Base-by-base conservation (phyloP, 2,113 vertebrate genomes). In the Hylia prasina region DNA sequence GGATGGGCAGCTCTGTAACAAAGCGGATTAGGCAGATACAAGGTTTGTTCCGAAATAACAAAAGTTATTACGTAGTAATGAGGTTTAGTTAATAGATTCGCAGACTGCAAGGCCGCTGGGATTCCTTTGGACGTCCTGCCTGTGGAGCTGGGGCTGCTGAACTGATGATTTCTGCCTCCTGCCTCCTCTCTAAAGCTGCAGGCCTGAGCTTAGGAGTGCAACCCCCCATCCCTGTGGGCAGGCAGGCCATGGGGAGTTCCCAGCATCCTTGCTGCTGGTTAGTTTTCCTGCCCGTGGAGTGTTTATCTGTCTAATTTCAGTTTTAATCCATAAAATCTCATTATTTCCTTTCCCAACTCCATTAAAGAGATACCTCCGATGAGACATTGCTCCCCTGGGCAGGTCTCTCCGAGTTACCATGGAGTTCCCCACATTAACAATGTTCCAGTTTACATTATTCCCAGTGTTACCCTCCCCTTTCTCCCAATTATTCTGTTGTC, bases 41-140 rank as follows among this genome's bases (percentile, higher is more conserved):
- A 93, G 94, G 94, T 96, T 96, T 95, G 82, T 45, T 96, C 85
- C 22, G 24, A 92, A 93, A 96, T 93, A 96, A 96, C 96, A 95
- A 25, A 96, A 93, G 96, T 96, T 97, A 83, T 93, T 96, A 78
- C 68, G 18, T 89, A 84, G 94, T 92, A 96, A 97, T 94, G 96
- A 94, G 92, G 92, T 93, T 96, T 71, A 68, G 82, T 89, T 70
- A 89, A 95, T 94, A 81, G 92, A 96, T 78, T 86, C 24, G 4
- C 45, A 28, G 90, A 15, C 93, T 92, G 25, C 1, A 24, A n/a
- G 93, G 47, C 79, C 64, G 1, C 56, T 91, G 85, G 85, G 92
- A 95, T 80, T 73, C 82, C 80, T 80, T 18, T 93, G 94, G 82
- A 27, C 65, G 8, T 56, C 80, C 51, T 60, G 58, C 54, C 54